These are phyloP conservation scores for Gandaritis pyraliata DNA, from an alignment of 2,888 invertebrate genomes.

Conservation along the genomic window DNA sequence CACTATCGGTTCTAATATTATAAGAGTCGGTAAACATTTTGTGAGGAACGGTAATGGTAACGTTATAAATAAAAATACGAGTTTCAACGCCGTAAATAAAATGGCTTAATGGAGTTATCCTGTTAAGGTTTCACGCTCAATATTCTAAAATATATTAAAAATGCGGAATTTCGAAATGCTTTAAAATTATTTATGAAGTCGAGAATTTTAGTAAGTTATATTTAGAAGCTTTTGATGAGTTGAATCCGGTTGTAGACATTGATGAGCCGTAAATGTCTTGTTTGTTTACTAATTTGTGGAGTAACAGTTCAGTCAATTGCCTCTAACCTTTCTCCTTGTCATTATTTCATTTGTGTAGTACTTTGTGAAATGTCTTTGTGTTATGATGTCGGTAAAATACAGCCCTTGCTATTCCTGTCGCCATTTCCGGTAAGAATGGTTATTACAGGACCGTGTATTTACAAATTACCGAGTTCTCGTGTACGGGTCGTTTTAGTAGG, in stretches of 20 bases:
- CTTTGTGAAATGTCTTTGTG: constrained; percentile 8
- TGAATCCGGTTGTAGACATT: constrained; percentile 25
- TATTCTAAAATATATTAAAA: constrained; percentile 26
- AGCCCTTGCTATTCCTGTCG: not conserved
- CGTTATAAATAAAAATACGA: constrained; percentile 28
- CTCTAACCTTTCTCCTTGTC: constrained; percentile 15
- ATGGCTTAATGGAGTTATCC: constrained; percentile 20
- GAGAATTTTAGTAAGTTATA: constrained; percentile 18
- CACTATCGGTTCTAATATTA: constrained; percentile 18
- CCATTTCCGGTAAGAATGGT: not conserved
- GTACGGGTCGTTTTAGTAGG: not conserved
- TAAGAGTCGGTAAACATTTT: constrained; percentile 31
- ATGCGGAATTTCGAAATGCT: too few species aligned
- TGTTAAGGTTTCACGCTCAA: constrained; percentile 17
- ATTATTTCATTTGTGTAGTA: not conserved
- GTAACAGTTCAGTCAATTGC: constrained; percentile 51
- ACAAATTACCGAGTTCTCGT: too few species aligned
- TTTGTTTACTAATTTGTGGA: constrained; percentile 32
- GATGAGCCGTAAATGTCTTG: constrained; percentile 27
- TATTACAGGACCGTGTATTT: not conserved
- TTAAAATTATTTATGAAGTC: constrained; percentile 21
- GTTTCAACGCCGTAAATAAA: constrained; percentile 33
- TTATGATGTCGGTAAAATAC: not conserved
- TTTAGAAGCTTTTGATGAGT: constrained; percentile 18
- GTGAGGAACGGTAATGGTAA: constrained; percentile 29